Evolutionary conservation across 1,140 invertebrate species (phyloP).

Genomic region (Drosophila dunni): DNA sequence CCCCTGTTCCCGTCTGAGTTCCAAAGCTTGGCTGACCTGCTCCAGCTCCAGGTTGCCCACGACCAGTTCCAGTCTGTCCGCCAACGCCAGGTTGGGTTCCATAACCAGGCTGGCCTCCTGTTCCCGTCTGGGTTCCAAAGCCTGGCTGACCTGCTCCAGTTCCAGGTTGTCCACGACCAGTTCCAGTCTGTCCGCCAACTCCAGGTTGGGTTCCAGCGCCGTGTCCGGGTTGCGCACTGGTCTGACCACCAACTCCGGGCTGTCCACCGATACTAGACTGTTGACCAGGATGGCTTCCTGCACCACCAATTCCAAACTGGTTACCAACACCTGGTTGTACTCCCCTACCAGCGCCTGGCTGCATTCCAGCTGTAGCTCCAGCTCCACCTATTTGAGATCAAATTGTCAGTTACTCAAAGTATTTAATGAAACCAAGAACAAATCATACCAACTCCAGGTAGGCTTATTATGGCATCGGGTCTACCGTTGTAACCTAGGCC

Average conservation of each 20-base stretch:
- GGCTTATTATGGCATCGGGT: conserved; percentile 62
- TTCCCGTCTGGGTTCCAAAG: conserved; percentile 21
- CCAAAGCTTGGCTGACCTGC: conserved; percentile 23
- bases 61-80: conserved; percentile 12
- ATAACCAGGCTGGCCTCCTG: neutral
- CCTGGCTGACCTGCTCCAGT: conserved; percentile 22
- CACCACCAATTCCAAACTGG: conserved; percentile 18
- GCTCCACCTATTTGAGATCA: conserved; percentile 11
- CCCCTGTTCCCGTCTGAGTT: conserved; percentile 22
- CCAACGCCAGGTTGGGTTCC: no score
- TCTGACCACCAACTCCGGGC: neutral
- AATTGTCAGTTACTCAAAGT: neutral
- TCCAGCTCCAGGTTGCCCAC: conserved; percentile 19
- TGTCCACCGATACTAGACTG: conserved; percentile 19
- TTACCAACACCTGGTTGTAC: conserved; percentile 12
- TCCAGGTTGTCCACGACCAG: conserved; percentile 19
- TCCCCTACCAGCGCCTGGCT: conserved; percentile 9
- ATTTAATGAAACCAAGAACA: neutral
- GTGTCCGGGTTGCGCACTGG: no score
- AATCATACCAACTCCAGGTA: conserved; percentile 55
- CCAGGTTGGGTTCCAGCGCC: conserved; percentile 25
- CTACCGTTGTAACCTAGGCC: conserved; percentile 36
- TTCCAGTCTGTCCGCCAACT: conserved; percentile 20
- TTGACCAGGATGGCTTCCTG: conserved; percentile 19
- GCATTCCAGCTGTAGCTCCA: neutral